Percentiles rank a stretch among this genome's conserved stretches.
These are phyloP conservation scores for Condylostylus longicornis DNA, from an alignment of 1,140 invertebrate species.

Conservation along the genomic window DNA sequence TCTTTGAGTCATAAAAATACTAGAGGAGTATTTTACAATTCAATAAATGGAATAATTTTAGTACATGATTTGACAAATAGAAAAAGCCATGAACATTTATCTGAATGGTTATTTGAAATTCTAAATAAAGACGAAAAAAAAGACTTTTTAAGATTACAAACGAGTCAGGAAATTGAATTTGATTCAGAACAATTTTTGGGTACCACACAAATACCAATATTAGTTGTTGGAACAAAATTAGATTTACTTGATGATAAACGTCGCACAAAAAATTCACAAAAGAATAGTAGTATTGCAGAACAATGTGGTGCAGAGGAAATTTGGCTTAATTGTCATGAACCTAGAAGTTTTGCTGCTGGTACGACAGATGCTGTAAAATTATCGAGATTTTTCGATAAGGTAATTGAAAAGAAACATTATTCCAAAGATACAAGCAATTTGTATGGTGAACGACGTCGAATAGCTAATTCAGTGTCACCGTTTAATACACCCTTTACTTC, in stretches of 20 bases:
- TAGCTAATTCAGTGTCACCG: too few relatives aligned
- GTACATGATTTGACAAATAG: conserved; percentile 93
- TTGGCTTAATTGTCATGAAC: conserved; percentile 66
- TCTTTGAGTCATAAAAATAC: conserved; percentile 83
- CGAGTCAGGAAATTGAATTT: conserved; percentile 44
- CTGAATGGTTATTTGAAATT: conserved; percentile 85
- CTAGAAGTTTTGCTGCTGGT: conserved; percentile 74
- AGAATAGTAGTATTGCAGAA: conserved; percentile 59
- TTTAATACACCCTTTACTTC: too few relatives aligned
- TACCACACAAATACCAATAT: conserved; percentile 67
- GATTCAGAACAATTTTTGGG: conserved; percentile 86
- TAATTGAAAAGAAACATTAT: conserved; percentile 56
- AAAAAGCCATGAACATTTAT: conserved; percentile 86
- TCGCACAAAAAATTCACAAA: conserved; percentile 43
- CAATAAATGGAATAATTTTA: conserved; percentile 84
- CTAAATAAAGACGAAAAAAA: conserved; percentile 57
- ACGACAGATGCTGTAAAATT: conserved; percentile 83
- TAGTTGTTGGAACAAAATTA: conserved; percentile 85
- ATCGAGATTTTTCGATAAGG: conserved; percentile 88
- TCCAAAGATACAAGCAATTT: conserved; percentile 36
- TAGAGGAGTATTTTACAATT: conserved; percentile 81
- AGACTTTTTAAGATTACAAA: not conserved
- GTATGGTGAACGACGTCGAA: conserved; percentile 34
- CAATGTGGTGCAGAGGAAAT: conserved; percentile 91
- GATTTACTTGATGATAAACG: conserved; percentile 63